A percentile compares a stretch with the other conserved stretches of the same genome.
Conservation (phyloP, 2,888 invertebrate genomes). For the Agrotis exclamationis region DNA sequence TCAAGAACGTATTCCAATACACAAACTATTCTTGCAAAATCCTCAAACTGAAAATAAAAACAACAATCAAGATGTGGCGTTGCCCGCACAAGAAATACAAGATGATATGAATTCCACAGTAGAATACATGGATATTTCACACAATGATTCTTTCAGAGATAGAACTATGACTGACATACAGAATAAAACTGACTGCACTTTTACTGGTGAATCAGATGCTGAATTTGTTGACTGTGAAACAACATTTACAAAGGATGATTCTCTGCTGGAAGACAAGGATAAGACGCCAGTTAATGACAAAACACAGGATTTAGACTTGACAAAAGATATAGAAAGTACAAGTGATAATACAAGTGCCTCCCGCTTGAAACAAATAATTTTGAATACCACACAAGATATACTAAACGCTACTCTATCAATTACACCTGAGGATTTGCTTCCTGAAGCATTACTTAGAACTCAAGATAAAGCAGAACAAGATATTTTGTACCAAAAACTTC, state of each 20-base stretch:
- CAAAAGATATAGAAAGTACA: slow-evolving; percentile 32
- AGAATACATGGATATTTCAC: slow-evolving; percentile 85
- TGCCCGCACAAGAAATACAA: slow-evolving; percentile 15
- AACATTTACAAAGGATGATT: slow-evolving; percentile 80
- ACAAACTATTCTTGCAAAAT: slow-evolving; percentile 79
- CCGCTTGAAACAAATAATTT: slow-evolving; percentile 59
- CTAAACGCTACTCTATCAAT: slow-evolving; percentile 65
- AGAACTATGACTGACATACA: slow-evolving; percentile 70
- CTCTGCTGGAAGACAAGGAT: slow-evolving; percentile 47
- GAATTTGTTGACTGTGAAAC: slow-evolving; percentile 88
- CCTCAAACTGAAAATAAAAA: slow-evolving; percentile 55
- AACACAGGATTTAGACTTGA: slow-evolving; percentile 45
- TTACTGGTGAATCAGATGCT: slow-evolving; percentile 79
- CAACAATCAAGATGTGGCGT: slow-evolving; percentile 40
- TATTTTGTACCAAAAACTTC: background rate
- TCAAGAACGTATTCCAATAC: slow-evolving; percentile 84
- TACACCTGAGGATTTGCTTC: slow-evolving; percentile 61
- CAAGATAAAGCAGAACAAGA: background rate
- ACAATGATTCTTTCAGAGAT: slow-evolving; percentile 75
- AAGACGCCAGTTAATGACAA: slow-evolving; percentile 41
- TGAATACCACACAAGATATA: slow-evolving; percentile 65
- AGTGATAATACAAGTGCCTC: slow-evolving; percentile 56
- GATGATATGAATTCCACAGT: slow-evolving; percentile 72
- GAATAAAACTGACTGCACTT: slow-evolving; percentile 57
- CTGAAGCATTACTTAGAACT: slow-evolving; percentile 33